These are phyloP conservation scores for Chirona hameri DNA, from an alignment of 2,888 invertebrate species.

Conservation along the genomic window DNA sequence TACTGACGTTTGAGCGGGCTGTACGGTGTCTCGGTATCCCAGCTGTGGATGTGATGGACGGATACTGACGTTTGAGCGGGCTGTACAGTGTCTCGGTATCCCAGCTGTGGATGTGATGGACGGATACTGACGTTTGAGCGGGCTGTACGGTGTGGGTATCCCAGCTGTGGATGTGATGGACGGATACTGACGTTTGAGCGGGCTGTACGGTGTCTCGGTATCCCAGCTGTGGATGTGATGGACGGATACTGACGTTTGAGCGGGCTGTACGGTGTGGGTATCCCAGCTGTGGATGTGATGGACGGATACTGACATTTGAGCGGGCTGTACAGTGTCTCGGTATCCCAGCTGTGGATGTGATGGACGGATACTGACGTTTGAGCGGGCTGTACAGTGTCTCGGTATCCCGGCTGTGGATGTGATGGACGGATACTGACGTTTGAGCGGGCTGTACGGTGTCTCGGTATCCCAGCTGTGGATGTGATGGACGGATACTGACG, in stretches of 20 bases:
- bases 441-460: slow-evolving; percentile 35
- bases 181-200: slow-evolving; percentile 44
- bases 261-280: slow-evolving; percentile 36
- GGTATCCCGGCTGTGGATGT: slow-evolving; percentile 41
- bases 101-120: slow-evolving; percentile 44
- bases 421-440: slow-evolving; percentile 47
- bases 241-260: slow-evolving; percentile 46
- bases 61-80: slow-evolving; percentile 44
- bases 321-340: slow-evolving; percentile 36
- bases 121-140: slow-evolving; percentile 44
- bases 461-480: slow-evolving; percentile 41
- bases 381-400: slow-evolving; percentile 36
- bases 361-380: slow-evolving; percentile 47
- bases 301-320: slow-evolving; percentile 42
- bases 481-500: slow-evolving; percentile 47
- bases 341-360: slow-evolving; percentile 41
- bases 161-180: slow-evolving; percentile 44
- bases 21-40: slow-evolving; percentile 36
- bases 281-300: slow-evolving; percentile 42
- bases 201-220: slow-evolving; percentile 36
- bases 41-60: slow-evolving; percentile 44
- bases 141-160: slow-evolving; percentile 36
- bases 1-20: slow-evolving; percentile 43
- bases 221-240: slow-evolving; percentile 42
- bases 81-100: slow-evolving; percentile 36